These are phyloP conservation scores for Troglohyphantes excavatus DNA, from an alignment of 2,888 invertebrate genomes.

Conservation along the genomic window DNA sequence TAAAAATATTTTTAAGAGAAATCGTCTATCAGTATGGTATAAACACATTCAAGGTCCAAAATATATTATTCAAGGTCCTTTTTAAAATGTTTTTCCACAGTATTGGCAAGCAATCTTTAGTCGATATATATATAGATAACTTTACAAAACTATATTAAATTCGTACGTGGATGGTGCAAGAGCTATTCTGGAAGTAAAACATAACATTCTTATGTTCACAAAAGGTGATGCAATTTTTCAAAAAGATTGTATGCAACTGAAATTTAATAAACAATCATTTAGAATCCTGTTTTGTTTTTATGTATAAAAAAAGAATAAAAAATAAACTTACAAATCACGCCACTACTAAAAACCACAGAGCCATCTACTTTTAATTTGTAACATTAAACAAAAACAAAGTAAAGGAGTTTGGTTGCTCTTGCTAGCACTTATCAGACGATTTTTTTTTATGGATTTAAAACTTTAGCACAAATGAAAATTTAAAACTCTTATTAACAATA, in stretches of 20 bases:
- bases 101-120: too few relatives aligned
- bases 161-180: not conserved
- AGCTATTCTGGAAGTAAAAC: not conserved
- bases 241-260: too few relatives aligned
- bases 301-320: not conserved
- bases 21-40: too few relatives aligned
- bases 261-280: too few relatives aligned
- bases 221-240: not conserved
- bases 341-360: not conserved
- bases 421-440: too few relatives aligned
- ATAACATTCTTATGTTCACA: not conserved
- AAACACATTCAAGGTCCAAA: too few relatives aligned
- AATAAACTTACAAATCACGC: not conserved
- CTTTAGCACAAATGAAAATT: too few relatives aligned
- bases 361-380: not conserved
- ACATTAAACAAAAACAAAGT: conserved; percentile 12
- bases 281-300: not conserved
- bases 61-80: too few relatives aligned
- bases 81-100: too few relatives aligned
- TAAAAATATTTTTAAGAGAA: too few relatives aligned
- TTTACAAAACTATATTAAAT: not conserved
- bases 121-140: not conserved
- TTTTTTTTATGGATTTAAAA: too few relatives aligned
- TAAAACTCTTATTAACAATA: too few relatives aligned
- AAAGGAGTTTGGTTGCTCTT: not conserved